phyloP scores from a whole-genome alignment of 53 echinoderm and acorn worm species.

The Holothuria scabra region DNA sequence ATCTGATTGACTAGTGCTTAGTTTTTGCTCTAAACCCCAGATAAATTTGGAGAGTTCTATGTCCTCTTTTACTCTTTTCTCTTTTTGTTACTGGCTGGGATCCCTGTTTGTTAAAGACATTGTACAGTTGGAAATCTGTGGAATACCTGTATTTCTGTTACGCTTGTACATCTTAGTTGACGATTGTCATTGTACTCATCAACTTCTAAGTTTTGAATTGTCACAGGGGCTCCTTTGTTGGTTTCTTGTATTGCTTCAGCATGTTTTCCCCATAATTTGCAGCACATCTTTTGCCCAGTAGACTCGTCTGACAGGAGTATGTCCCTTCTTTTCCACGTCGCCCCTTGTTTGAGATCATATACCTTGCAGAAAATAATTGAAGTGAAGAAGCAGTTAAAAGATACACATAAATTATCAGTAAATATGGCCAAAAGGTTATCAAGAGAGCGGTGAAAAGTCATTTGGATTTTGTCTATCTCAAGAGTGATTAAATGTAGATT shows the following conservation, averaged over 20 bases:
- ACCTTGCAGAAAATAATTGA: not conserved
- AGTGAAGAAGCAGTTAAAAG: not conserved
- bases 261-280: constrained; percentile 3
- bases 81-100: too few species aligned
- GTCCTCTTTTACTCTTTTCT: too few species aligned
- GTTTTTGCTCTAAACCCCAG: too few species aligned
- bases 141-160: constrained; percentile 3
- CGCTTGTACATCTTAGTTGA: not conserved
- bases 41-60: too few species aligned
- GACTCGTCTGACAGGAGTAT: not conserved
- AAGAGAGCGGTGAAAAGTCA: too few species aligned
- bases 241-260: not conserved
- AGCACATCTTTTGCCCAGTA: not conserved
- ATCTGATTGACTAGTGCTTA: too few species aligned
- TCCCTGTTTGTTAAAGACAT: too few species aligned
- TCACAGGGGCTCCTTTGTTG: not conserved
- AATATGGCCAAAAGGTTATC: too few species aligned
- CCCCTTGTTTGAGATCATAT: constrained; percentile 15
- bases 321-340: constrained; percentile 7
- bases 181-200: not conserved
- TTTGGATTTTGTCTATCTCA: too few species aligned
- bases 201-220: not conserved
- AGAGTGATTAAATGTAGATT: too few species aligned
- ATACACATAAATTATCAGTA: too few species aligned
- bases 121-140: too few species aligned